phyloP scores from a whole-genome alignment of 2,113 vertebrate species.

The Tachycineta bicolor region DNA sequence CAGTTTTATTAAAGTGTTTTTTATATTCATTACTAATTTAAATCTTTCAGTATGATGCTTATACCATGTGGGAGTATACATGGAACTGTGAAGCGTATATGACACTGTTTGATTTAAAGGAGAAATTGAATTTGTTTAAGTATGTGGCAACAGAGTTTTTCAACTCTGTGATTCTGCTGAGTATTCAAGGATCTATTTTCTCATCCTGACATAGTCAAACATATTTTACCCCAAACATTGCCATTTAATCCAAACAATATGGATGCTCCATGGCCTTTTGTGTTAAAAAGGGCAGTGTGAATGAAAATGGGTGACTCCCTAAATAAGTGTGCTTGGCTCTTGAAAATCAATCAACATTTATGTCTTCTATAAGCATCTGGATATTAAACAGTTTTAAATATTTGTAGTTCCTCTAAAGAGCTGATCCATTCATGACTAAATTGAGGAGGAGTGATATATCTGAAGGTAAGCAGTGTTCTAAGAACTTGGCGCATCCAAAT shows the following conservation, averaged over 20 bases:
- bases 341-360: background rate
- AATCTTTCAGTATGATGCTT: background rate
- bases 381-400: background rate
- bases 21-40: background rate
- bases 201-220: background rate
- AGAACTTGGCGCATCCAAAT: background rate
- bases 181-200: background rate
- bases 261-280: accelerated
- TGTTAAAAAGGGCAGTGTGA: background rate
- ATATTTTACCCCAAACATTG: background rate
- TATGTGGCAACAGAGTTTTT: background rate
- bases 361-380: background rate
- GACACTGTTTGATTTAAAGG: background rate
- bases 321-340: background rate
- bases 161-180: background rate
- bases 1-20: background rate
- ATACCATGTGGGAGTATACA: background rate
- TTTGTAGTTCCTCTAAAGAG: background rate
- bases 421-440: background rate
- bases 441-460: background rate
- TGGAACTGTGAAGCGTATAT: background rate
- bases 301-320: background rate
- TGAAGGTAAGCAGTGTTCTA: background rate
- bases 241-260: background rate
- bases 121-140: background rate